Evolutionary conservation across 2,797 vertebrate species (phyloP).

Genomic region (Rhinophrynus dorsalis): DNA sequence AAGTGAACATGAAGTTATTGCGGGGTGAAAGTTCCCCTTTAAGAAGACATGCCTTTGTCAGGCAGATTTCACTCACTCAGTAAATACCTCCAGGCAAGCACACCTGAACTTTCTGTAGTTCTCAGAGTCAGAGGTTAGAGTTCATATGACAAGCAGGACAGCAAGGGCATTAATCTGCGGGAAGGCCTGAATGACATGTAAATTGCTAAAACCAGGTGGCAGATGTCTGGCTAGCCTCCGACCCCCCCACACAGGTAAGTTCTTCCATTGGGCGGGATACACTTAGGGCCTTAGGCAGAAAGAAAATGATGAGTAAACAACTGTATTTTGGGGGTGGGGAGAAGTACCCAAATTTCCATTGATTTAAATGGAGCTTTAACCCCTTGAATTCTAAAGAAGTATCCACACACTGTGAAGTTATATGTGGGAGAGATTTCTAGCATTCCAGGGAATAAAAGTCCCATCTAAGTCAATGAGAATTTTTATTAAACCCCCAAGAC

Average conservation of each 20-base stretch:
- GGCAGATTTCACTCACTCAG: not conserved
- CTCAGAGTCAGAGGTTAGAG: not conserved
- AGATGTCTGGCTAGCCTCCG: not conserved
- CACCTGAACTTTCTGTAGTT: conserved; percentile 10
- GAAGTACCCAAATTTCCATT: too few species aligned
- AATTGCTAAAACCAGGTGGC: not conserved
- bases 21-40: too few species aligned
- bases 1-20: too few species aligned
- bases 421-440: too few species aligned
- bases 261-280: not conserved
- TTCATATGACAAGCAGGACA: not conserved
- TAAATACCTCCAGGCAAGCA: not conserved
- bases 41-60: not conserved
- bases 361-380: too few species aligned
- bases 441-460: too few species aligned
- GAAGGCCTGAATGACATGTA: not conserved
- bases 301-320: too few species aligned
- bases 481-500: too few species aligned
- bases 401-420: too few species aligned
- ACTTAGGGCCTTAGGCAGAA: not conserved
- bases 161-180: not conserved
- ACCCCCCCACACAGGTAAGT: not conserved
- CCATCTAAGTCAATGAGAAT: too few species aligned
- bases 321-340: too few species aligned
- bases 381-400: too few species aligned